A percentile compares a stretch with the other conserved stretches of the same genome.
These are phyloP conservation scores for Athene noctua DNA, from an alignment of 2,113 vertebrate genomes.

Conservation along the genomic window DNA sequence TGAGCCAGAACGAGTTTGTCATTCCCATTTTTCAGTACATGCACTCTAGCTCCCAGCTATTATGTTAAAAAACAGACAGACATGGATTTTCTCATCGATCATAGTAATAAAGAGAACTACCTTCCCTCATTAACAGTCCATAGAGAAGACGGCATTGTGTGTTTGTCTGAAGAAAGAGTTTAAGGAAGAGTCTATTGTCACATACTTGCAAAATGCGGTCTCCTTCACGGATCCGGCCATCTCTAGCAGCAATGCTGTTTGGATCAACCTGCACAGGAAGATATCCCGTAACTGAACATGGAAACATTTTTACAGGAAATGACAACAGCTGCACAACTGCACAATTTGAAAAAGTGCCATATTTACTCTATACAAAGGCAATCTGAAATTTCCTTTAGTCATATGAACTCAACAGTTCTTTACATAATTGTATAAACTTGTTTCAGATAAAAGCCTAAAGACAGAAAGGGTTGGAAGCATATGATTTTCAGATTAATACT, in stretches of 20 bases:
- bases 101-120: slow-evolving; percentile 54
- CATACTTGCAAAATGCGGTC: slow-evolving; percentile 95
- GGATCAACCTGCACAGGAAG: slow-evolving; percentile 83
- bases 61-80: slow-evolving; percentile 63
- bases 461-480: not conserved
- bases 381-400: not conserved
- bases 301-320: not conserved
- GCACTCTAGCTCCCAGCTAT: slow-evolving; percentile 34
- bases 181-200: slow-evolving; percentile 13
- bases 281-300: not conserved
- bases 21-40: slow-evolving; percentile 50
- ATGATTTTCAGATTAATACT: slow-evolving; percentile 15
- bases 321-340: not conserved
- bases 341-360: not conserved
- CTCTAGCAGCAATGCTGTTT: slow-evolving; percentile 92
- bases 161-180: not conserved
- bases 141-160: not conserved
- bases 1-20: slow-evolving; percentile 50
- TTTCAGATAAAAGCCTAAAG: not conserved
- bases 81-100: slow-evolving; percentile 63
- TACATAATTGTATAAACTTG: not conserved
- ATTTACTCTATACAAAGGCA: not conserved
- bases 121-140: slow-evolving; percentile 41
- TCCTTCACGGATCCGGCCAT: slow-evolving; percentile 93
- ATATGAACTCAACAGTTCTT: not conserved